Evolutionary conservation across 1,140 invertebrate genomes (phyloP), one percentile per base, ranked within the genome.

Genomic region (Drosophila ercepeae): DNA sequence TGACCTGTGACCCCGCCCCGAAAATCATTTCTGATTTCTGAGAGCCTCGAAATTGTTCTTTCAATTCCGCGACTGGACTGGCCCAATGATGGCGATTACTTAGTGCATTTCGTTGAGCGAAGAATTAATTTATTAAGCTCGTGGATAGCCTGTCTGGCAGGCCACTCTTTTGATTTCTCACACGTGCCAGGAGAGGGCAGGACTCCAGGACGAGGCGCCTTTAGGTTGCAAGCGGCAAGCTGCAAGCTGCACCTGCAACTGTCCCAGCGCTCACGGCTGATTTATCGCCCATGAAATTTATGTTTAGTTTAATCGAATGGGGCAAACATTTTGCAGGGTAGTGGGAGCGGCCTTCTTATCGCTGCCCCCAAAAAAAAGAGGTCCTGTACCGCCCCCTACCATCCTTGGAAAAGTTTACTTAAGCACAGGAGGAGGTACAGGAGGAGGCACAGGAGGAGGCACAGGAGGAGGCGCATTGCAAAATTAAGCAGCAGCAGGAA

Each of bases 291-390:
- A 82, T 82, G 71, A 82, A 82, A 82, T 82, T 82, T 82, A 82
- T 82, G 78, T 82, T 82, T 82, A 82, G 78, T 82, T 82, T 82
- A 82, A 82, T 82, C 78, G 78, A 82, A 82, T 76, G 72, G 78
- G 73, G 78, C 78, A 82, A 64, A 75, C 73, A 57, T 55, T 49
- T 57, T 50, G 63, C 75, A 70, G 42, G 54, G 23, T 70, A 70
- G 42, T 54, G 23, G 7, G 34, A 39, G 48, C 39, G 44, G 60
- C 75, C 64, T 72, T 59, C 74, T 77, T 77, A 77, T 77, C 69
- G 70, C 58, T 65, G 70, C 57, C 67, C 39, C n/a, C n/a, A n/a
- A n/a, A n/a, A 77, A 42, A 42, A 48, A 19, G 19, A 6, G 18
- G 25, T 32, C 48, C 16, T 21, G 25, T 21, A 25, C 32, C 32